Percentiles rank a stretch among this genome's conserved stretches.
Evolutionary conservation across 2,113 vertebrate genomes (phyloP).

Genomic region (Xyliphius kryptos): DNA sequence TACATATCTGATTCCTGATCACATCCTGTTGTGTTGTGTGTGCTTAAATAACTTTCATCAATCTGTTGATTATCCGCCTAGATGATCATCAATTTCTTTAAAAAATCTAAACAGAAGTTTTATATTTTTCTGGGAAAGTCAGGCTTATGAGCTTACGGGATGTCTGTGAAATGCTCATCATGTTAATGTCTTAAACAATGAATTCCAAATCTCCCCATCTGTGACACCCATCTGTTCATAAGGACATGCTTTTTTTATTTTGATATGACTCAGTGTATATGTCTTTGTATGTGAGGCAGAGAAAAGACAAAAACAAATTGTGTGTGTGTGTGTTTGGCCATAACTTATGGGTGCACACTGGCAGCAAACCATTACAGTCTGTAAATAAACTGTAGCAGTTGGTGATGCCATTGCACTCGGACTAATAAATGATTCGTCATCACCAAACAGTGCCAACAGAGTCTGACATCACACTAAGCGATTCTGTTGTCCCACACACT

Average conservation of each 20-base stretch:
- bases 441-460: conserved; percentile 48
- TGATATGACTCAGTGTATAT: no score
- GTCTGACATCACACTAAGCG: conserved; percentile 31
- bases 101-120: no score
- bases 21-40: no score
- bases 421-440: conserved; percentile 38
- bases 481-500: conserved; percentile 40
- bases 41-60: no score
- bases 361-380: neutral
- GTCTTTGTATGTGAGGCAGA: no score
- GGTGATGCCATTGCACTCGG: conserved; percentile 51
- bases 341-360: neutral
- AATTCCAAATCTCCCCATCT: conserved; percentile 53
- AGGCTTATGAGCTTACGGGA: no score
- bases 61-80: no score
- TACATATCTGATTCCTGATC: no score
- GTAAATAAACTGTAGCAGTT: conserved; percentile 34
- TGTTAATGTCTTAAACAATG: conserved; percentile 53
- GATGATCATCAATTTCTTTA: no score
- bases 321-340: no score
- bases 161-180: conserved; percentile 49
- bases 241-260: conserved; percentile 16
- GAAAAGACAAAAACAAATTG: no score
- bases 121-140: no score
- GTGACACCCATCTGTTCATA: conserved; percentile 55